Percentiles rank a stretch among this genome's conserved stretches.
phyloP scores from a whole-genome alignment of 2,797 vertebrate genomes.

The Esox lucius region DNA sequence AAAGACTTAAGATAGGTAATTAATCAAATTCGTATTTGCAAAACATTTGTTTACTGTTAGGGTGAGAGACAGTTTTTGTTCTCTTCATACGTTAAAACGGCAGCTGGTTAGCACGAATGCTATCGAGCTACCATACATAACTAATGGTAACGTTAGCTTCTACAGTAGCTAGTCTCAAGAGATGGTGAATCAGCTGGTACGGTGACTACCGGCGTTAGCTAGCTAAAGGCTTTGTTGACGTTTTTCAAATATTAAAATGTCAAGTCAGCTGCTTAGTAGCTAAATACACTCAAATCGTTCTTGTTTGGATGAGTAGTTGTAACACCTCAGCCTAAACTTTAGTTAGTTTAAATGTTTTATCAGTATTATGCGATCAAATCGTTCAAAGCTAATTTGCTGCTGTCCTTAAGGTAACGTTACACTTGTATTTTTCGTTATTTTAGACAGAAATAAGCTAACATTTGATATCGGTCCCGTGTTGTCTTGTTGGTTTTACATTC shows the following conservation, averaged over 20 bases:
- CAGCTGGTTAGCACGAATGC: not conserved
- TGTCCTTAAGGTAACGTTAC: too few relatives aligned
- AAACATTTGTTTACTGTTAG: not conserved
- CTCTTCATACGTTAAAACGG: not conserved
- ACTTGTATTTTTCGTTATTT: not conserved
- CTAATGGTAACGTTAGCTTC: not conserved
- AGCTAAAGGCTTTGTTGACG: not conserved
- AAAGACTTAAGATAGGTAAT: not conserved
- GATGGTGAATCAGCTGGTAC: not conserved
- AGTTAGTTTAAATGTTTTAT: too few relatives aligned
- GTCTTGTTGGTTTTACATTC: conserved; percentile 2
- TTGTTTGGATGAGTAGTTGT: too few relatives aligned
- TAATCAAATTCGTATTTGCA: not conserved
- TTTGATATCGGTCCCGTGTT: not conserved
- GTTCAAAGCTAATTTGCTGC: not conserved
- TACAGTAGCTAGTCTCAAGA: conserved; percentile 9
- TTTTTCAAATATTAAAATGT: not conserved
- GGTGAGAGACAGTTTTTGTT: not conserved
- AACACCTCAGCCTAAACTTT: too few relatives aligned
- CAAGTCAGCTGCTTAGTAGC: not conserved
- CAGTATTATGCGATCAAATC: too few relatives aligned
- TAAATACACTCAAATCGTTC: too few relatives aligned
- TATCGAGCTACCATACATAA: not conserved
- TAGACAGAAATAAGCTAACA: not conserved
- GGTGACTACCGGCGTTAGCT: not conserved